Evolutionary conservation across 2,888 invertebrate genomes (phyloP), one percentile per base, ranked within the genome.

Genomic region (Rhabditophanes sp.): DNA sequence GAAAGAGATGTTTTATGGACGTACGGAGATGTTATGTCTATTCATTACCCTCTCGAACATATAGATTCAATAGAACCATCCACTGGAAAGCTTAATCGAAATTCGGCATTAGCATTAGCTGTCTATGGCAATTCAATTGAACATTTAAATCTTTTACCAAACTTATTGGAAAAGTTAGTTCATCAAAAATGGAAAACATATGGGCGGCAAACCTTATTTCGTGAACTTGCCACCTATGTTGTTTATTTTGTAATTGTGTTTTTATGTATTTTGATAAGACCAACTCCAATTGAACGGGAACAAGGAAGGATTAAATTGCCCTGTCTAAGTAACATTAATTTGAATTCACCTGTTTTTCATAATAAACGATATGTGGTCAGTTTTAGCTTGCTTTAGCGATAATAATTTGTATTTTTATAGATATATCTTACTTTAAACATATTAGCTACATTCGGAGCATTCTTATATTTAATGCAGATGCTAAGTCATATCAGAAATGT

Each of bases 1-100:
- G 87, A 88, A 65, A 69, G 90, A 21, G 85, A 88, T 69, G 84
- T 90, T 47, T 87, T 87, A 66, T 93, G 93, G 93, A 85, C 87
- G 66, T 80, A 85, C 47, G 84, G 84, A 64, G 69, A 67, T 44
- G 82, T 93, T 3, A 87, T 87, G 0, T 93, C 88, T 66, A 88
- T 90, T 0, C 90, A 88, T 0, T 93, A 93, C 68, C 90, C 93
- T 0, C 69, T 93, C 28, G 50, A 53, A 27, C 53, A 83, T 68
- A 80, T 90, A 18, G 93, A 96, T 62, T 90, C 90, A 1, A 90
- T 93, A 42, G 82, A 87, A 57, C 78, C 78, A 2, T 75, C 77
- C 57, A 82, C 81, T 4, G 87, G 87, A 4, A 76, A 80, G 44
- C 85, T 93, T 9, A 83, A 82, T 65, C 82, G 82, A 64, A 81